A percentile compares a stretch with the other conserved stretches of the same genome.
Conservation (phyloP, 2,113 vertebrate species). For the Mungos mungo region DNA sequence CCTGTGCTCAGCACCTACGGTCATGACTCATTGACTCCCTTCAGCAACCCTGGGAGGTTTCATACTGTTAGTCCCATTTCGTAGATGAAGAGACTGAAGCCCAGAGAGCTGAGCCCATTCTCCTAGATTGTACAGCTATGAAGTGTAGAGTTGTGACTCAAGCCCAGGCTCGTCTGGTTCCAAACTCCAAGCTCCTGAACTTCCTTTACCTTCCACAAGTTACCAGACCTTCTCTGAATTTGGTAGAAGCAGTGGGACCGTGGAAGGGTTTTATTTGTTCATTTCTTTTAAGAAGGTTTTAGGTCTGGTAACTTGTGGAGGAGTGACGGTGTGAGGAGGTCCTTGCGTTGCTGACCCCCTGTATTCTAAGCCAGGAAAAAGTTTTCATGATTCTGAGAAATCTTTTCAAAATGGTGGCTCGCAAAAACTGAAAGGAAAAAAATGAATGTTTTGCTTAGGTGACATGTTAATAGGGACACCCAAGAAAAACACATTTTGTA, state of each 20-base stretch:
- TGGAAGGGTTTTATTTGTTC: background rate
- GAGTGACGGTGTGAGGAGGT: fast-evolving
- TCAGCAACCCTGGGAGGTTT: background rate
- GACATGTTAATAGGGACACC: background rate
- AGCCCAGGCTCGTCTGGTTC: background rate
- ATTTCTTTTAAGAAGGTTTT: background rate
- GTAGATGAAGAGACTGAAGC: background rate
- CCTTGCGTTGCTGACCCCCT: background rate
- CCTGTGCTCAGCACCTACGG: background rate
- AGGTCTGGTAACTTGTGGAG: background rate
- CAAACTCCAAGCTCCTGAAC: background rate
- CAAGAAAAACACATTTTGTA: background rate
- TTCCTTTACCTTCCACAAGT: background rate
- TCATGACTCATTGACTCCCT: background rate
- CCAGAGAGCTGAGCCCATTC: background rate
- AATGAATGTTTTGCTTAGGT: background rate
- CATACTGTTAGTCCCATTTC: background rate
- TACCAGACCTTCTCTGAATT: background rate
- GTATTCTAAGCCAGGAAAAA: background rate
- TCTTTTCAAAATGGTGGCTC: background rate
- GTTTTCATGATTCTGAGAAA: background rate
- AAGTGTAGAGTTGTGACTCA: background rate
- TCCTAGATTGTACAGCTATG: background rate
- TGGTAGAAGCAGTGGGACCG: background rate
- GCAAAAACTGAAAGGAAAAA: background rate